Evolutionary conservation across 2,888 invertebrate species (phyloP).

Genomic region (Clistopyga incitator): DNA sequence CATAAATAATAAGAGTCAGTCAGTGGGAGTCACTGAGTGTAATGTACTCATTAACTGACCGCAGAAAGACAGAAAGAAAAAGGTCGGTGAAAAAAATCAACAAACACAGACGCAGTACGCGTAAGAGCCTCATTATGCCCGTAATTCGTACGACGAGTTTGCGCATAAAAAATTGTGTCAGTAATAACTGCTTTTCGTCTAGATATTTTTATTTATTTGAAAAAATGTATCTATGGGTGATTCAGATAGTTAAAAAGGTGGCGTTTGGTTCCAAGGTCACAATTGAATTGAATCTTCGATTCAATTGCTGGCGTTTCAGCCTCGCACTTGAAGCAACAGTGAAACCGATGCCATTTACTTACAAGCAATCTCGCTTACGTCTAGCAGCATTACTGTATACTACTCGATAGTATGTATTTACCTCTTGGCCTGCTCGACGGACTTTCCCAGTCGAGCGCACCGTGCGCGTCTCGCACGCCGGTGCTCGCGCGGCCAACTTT

Average conservation of each 20-base stretch:
- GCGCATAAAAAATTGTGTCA: too few relatives aligned
- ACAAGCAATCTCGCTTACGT: background rate
- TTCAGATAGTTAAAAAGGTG: background rate
- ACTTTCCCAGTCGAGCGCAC: constrained; percentile 65
- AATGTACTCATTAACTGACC: too few relatives aligned
- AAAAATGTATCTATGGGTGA: background rate
- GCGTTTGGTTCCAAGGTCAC: background rate
- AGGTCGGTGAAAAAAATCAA: too few relatives aligned
- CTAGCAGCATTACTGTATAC: constrained; percentile 8
- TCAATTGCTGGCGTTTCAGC: background rate
- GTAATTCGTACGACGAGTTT: too few relatives aligned
- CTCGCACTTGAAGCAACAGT: background rate
- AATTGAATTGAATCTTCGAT: background rate
- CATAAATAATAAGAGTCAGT: too few relatives aligned
- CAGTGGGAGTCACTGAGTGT: too few relatives aligned
- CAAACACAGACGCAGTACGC: too few relatives aligned
- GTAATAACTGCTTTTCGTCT: background rate
- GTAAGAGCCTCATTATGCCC: too few relatives aligned
- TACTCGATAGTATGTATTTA: background rate
- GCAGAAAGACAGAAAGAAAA: too few relatives aligned
- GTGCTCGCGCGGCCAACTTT: constrained; percentile 56
- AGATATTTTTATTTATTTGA: background rate
- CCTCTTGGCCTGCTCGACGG: constrained; percentile 4
- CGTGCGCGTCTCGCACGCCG: constrained; percentile 56
- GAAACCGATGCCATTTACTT: background rate